Evolutionary conservation across 2,888 invertebrate species (phyloP), one percentile per base, ranked within the genome.

Genomic region (Abrostola tripartita): DNA sequence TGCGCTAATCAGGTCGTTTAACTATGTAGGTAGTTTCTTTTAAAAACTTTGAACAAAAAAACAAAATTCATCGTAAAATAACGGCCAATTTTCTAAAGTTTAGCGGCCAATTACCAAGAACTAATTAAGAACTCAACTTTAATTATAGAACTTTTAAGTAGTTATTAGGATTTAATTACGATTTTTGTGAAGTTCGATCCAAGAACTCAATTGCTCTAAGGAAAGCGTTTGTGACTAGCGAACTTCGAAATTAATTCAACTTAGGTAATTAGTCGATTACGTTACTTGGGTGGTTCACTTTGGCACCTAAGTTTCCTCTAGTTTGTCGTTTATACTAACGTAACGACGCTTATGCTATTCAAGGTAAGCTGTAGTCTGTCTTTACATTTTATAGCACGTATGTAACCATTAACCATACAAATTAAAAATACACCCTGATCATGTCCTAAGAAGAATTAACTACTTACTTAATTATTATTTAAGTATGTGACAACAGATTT

Each of bases 181-280:
- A 37, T 53, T 68, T 58, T 52, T 54, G 55, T 42, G 35, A 38
- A 42, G 37, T 5, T 55, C 56, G 40, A n/a, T 67, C 47, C 37
- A 8, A 5, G 24, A 52, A 55, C 58, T 64, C 4, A 4, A 24
- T 24, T 24, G 24, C 24, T 24, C 1, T 24, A 24, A 24, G 24
- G n/a, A 74, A 64, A 59, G 52, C 64, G 42, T 74, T 61, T 61
- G 56, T 69, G 53, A 61, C 40, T 24, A 8, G n/a, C 14, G 37
- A 69, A 64, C 55, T 64, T 64, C 52, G 24, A 14, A 47, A 47
- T 47, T 47, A 14, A 47, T 47, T 24, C 14, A 47, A 47, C 44
- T 47, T 47, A 47, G 14, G 14, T 24, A 47, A 47, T 9, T 14
- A 24, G 14, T 47, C 5, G 24, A n/a, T n/a, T n/a, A n/a, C n/a